Percentiles rank a stretch among this genome's conserved stretches.
Conservation (phyloP, 2,888 invertebrate species). For the Cantharis rufa region DNA sequence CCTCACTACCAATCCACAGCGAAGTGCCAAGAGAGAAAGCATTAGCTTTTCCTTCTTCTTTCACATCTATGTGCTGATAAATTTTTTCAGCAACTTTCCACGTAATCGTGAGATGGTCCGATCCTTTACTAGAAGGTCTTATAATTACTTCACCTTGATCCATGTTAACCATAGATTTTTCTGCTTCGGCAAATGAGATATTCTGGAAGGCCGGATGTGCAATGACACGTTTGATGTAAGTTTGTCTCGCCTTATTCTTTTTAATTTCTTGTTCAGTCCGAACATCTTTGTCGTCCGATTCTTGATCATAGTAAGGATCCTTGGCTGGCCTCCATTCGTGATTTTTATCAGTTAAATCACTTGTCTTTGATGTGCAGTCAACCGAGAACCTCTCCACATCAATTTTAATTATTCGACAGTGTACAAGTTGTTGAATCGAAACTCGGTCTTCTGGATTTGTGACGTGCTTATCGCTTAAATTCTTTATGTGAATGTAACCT, state of each 20-base stretch:
- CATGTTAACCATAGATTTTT: constrained; percentile 87
- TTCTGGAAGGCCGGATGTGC: constrained; percentile 98
- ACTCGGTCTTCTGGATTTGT: constrained; percentile 93
- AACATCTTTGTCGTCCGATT: constrained; percentile 78
- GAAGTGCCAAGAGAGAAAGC: constrained; percentile 90
- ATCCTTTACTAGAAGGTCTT: constrained; percentile 94
- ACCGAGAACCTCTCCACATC: constrained; percentile 92
- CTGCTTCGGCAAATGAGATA: constrained; percentile 90
- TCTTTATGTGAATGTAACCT: constrained; percentile 92
- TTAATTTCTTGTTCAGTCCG: constrained; percentile 80
- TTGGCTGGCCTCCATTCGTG: constrained; percentile 87
- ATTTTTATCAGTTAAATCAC: constrained; percentile 89
- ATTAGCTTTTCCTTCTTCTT: constrained; percentile 95
- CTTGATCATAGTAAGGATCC: constrained; percentile 90
- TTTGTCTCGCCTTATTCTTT: constrained; percentile 79
- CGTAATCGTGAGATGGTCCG: constrained; percentile 94
- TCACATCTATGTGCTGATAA: constrained; percentile 94
- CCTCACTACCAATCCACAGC: constrained; percentile 87
- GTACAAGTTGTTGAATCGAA: constrained; percentile 78
- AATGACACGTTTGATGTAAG: constrained; percentile 94
- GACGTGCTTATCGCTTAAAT: constrained; percentile 91
- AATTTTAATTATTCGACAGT: constrained; percentile 91
- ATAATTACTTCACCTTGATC: constrained; percentile 97
- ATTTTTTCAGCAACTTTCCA: constrained; percentile 97
- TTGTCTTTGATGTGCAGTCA: constrained; percentile 91